A percentile compares a stretch with the other conserved stretches of the same genome.
Evolutionary conservation across 23 tunicate genomes (phyloP).

Genomic region (Aplidium turbinatum): DNA sequence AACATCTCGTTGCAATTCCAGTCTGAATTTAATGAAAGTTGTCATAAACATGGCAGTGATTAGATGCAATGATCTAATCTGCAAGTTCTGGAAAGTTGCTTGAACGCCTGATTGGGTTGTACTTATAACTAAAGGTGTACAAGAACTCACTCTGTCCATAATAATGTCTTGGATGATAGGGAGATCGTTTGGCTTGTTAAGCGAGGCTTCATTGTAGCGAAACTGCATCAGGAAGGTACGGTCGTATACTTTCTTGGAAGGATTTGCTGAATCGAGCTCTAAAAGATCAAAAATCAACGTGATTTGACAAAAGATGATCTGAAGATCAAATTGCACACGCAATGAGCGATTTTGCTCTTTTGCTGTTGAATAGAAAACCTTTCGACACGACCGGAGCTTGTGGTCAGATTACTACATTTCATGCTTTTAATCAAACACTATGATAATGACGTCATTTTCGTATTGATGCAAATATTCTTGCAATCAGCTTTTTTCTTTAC

Average conservation of each 20-base stretch:
- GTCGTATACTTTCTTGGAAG: constrained; percentile 66
- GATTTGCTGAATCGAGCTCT: no score
- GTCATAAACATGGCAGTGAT: not conserved
- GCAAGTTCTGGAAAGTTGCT: constrained; percentile 49
- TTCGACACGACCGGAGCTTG: no score
- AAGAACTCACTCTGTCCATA: constrained; percentile 72
- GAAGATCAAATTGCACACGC: no score
- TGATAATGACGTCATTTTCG: not conserved
- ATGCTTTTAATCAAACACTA: not conserved
- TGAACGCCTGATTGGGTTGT: constrained; percentile 55
- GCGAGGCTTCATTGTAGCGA: constrained; percentile 45
- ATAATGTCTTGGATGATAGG: constrained; percentile 65
- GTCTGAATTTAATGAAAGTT: not conserved
- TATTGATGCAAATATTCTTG: no score
- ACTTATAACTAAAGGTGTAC: constrained; percentile 53
- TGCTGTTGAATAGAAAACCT: no score
- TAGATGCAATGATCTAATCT: constrained; percentile 44
- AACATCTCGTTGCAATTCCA: not conserved
- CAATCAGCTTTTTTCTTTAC: no score
- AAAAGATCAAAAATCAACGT: no score
- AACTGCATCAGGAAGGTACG: constrained; percentile 67
- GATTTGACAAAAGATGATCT: no score
- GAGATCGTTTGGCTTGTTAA: constrained; percentile 67
- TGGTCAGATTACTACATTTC: no score
- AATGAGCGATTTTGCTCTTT: no score